A percentile compares a stretch with the other conserved stretches of the same genome.
phyloP scores from a whole-genome alignment of 2,888 invertebrate species.

The Plebejus anna region DNA sequence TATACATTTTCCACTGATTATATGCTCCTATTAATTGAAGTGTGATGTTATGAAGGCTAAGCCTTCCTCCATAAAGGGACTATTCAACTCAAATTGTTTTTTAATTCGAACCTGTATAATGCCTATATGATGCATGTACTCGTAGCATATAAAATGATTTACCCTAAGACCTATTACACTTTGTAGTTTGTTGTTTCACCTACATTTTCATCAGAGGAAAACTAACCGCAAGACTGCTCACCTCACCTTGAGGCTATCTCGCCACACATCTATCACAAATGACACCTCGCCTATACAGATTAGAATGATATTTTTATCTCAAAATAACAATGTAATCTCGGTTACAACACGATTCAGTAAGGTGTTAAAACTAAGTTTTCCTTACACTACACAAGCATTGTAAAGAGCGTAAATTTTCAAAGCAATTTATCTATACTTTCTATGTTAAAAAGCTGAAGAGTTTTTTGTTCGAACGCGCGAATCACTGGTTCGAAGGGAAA shows the following conservation, averaged over 20 bases:
- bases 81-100: no score
- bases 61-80: no score
- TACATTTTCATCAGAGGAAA: slow-evolving; percentile 30
- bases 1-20: no score
- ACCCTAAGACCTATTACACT: neutral
- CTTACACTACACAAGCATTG: neutral
- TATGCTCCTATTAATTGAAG: no score
- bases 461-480: no score
- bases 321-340: slow-evolving; percentile 46
- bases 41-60: no score
- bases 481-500: no score
- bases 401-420: neutral
- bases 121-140: no score
- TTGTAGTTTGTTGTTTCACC: neutral
- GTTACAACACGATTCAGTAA: slow-evolving; percentile 33
- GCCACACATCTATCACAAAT: slow-evolving; percentile 44
- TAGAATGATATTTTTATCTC: slow-evolving; percentile 46
- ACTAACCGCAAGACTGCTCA: slow-evolving; percentile 2
- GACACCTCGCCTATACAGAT: slow-evolving; percentile 44
- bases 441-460: no score
- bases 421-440: no score
- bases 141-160: no score
- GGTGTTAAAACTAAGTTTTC: neutral
- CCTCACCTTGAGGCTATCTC: slow-evolving; percentile 44
- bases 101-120: no score